phyloP scores from a whole-genome alignment of 2,113 vertebrate species.

The Sardina pilchardus region DNA sequence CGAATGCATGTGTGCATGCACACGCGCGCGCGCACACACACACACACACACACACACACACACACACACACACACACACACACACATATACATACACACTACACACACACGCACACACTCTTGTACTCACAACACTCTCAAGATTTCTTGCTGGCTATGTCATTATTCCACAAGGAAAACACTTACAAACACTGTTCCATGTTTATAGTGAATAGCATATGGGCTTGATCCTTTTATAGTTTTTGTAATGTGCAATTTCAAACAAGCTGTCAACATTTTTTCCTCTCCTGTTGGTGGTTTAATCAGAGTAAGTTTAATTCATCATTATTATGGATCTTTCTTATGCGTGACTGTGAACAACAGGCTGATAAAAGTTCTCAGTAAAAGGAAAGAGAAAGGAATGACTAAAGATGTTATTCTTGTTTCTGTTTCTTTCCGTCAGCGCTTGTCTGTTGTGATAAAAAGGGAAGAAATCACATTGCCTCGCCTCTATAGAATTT shows the following conservation, averaged over 20 bases:
- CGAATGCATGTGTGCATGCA: neutral
- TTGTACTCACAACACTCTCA: neutral
- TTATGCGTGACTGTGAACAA: slow-evolving; percentile 48
- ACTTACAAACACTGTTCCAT: slow-evolving; percentile 56
- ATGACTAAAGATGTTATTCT: neutral
- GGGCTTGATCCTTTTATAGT: slow-evolving; percentile 60
- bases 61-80: neutral
- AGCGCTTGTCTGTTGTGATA: slow-evolving; percentile 2
- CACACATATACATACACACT: neutral
- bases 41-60: neutral
- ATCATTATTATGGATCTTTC: slow-evolving; percentile 56
- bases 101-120: neutral
- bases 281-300: slow-evolving; percentile 42
- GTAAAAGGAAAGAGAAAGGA: slow-evolving; percentile 19
- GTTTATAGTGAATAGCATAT: slow-evolving; percentile 62
- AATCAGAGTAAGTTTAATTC: slow-evolving; percentile 49
- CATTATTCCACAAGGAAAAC: slow-evolving; percentile 53
- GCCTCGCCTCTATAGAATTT: neutral
- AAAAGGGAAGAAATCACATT: neutral
- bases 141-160: slow-evolving; percentile 54
- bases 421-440: neutral
- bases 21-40: neutral
- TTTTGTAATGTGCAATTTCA: slow-evolving; percentile 61
- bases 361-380: slow-evolving; percentile 43
- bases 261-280: slow-evolving; percentile 61